Percentiles rank a stretch among this genome's conserved stretches.
phyloP scores from a whole-genome alignment of 2,797 vertebrate species.

The Denticeps clupeoides region DNA sequence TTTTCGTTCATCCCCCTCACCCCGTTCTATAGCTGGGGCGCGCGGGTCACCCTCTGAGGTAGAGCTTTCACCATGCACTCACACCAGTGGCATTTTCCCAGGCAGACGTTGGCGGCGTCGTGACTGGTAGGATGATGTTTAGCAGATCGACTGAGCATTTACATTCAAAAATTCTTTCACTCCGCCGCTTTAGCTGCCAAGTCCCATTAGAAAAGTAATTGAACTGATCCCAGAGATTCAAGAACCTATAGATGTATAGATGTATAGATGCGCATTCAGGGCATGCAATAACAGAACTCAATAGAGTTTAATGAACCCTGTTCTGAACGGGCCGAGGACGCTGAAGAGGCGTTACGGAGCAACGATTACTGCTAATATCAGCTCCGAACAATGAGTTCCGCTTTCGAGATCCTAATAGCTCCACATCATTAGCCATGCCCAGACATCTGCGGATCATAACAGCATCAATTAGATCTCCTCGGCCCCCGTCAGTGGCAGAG shows the following conservation, averaged over 20 bases:
- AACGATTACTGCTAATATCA: too few species aligned
- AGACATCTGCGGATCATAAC: background rate
- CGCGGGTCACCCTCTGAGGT: constrained; percentile 72
- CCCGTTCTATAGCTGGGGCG: too few species aligned
- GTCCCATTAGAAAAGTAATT: background rate
- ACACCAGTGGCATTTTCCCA: constrained; percentile 77
- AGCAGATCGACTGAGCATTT: too few species aligned
- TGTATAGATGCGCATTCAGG: too few species aligned
- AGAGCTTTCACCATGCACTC: constrained; percentile 71
- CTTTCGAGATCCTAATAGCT: background rate
- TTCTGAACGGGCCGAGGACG: too few species aligned
- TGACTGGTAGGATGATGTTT: too few species aligned
- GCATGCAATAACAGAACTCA: too few species aligned
- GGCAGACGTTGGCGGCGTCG: too few species aligned
- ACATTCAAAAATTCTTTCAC: background rate
- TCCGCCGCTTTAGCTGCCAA: background rate
- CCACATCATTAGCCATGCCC: background rate
- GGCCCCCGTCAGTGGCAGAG: too few species aligned
- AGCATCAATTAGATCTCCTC: background rate
- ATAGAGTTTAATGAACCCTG: too few species aligned
- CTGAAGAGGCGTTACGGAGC: too few species aligned
- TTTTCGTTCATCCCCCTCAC: constrained; percentile 68
- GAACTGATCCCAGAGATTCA: constrained; percentile 1
- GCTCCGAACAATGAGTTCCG: too few species aligned
- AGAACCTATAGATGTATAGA: background rate